Base-by-base conservation (phyloP, 2,113 vertebrate species). In the Chionis minor region DNA sequence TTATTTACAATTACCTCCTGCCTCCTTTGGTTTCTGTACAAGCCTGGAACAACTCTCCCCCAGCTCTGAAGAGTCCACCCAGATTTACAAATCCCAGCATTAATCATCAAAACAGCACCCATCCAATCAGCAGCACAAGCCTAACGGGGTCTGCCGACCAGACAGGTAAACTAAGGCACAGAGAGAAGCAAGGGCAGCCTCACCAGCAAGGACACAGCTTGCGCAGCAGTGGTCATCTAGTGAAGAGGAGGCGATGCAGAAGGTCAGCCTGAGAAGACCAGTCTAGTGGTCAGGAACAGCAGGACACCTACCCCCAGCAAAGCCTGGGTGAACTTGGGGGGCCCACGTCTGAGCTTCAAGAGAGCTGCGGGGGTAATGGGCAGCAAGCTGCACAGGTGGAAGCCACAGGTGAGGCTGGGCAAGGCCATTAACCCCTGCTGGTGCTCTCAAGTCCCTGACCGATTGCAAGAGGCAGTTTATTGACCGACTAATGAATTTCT, bases 11-110 rank as follows among this genome's bases (percentile, higher is more conserved):
- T 65, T 70, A n/a, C 86, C 47, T 90, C 14, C 81, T 95, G 44
- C 84, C 90, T 75, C 91, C 94, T 95, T 94, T 95, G 91, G 90
- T 95, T 96, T 70, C 92, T 89, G 27, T 4, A 67, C 61, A 40
- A 89, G 81, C 70, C 47, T 65, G 3, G 52, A 89, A 95, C 78
- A 45, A 38, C 3, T 10, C 77, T 59, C 63, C 7, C 14, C 7
- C 14, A 87, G 62, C 73, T 71, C 47, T 28, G 23, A 6, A 72
- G 44, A 49, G 45, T 21, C 45, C 35, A 30, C 73, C 44, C 66
- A 84, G 66, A 40, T 72, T 87, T 65, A 75, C 69, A 92, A 74
- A 89, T 67, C 80, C 44, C 20, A 0, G 5, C 84, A 95, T 96
- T 94, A 96, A 92, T 71, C 73, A 61, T 79, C 33, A 22, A 10